Evolutionary conservation across 2,113 vertebrate genomes (phyloP), one percentile per base, ranked within the genome.

Genomic region (Turnix velox): DNA sequence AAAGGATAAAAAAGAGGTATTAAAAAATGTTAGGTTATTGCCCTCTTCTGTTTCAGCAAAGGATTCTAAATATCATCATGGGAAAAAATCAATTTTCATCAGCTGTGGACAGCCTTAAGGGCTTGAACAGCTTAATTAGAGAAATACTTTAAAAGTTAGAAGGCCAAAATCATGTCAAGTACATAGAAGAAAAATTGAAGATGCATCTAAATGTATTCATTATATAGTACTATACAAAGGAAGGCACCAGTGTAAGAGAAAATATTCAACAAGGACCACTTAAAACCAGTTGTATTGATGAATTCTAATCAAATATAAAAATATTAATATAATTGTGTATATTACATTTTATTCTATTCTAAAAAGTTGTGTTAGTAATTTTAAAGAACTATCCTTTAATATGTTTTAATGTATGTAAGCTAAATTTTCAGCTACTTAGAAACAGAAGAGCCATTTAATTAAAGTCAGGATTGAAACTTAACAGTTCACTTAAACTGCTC

Each of bases 61-160:
- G 49, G 75, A 58, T 65, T 63, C 76, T 91, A 92, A 91, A 96
- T 87, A 91, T 52, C 93, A 95, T 78, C 93, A 89, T 55, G 90
- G 90, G 82, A 96, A 71, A 71, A 82, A 96, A 96, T 96, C 93
- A 95, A 94, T 96, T 96, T 86, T 68, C 52, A 92, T 88, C 48
- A 95, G 75, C 88, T 84, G 66, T 81, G 96, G 96, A 95, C 83
- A 92, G 52, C 94, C 84, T 92, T 95, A 42, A 96, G 93, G 96
- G 94, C 72, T 76, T 76, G 49, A 94, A 85, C 69, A 91, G 93
- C 89, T 93, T 96, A 97, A 97, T 91, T 96, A 86, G 87, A 95
- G 90, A 80, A 96, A 37, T 91, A 74, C 92, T 93, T 93, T 93
- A 94, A 87, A 97, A 96, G 94, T 89, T 95, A 96, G 97, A 95